Evolutionary conservation across 2,797 vertebrate genomes (phyloP), one percentile per base, ranked within the genome.

Genomic region (Cynodonichthys magdalenae): DNA sequence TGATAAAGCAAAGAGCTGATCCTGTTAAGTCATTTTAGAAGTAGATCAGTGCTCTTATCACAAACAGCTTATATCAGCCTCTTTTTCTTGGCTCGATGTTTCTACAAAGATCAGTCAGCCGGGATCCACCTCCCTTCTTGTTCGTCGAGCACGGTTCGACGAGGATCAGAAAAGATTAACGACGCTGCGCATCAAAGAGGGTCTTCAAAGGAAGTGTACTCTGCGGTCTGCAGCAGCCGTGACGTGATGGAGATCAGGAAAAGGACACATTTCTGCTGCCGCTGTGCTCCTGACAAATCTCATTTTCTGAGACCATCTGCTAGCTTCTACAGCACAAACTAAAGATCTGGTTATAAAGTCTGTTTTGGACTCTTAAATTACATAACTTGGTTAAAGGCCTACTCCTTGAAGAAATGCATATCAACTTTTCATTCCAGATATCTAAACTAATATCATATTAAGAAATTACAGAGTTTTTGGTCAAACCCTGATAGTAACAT

Each of bases 121-220:
- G 83, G 78, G 82, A 78, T 59, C 47, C 34, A 53, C 61, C 53
- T 70, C 69, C 44, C 85, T 78, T 59, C 55, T 85, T 80, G 85
- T 88, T 87, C 85, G 87, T 81, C 80, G 65, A 65, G 69, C 70
- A 79, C 77, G 74, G 83, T 74, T 73, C 79, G 74, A 74, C 64
- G 85, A 87, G 87, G 87, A 75, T 69, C 82, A 75, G 78, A 75
- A 81, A 74, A 82, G 74, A 83, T 86, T 88, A 86, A 82, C 84
- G 85, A 79, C 78, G 71, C 69, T 70, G 60, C 63, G 82, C 81
- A 81, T 87, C 85, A 83, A 88, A 85, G 85, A 76, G 44, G 19
- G 50, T 74, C 82, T 85, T 90, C 84, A 88, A 87, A 92, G 80
- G 77, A 77, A 72, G 77, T 55, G 58, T 69, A 48, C 81, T 87